Evolutionary conservation across 2,113 vertebrate genomes (phyloP).

Genomic region (Podiceps cristatus): DNA sequence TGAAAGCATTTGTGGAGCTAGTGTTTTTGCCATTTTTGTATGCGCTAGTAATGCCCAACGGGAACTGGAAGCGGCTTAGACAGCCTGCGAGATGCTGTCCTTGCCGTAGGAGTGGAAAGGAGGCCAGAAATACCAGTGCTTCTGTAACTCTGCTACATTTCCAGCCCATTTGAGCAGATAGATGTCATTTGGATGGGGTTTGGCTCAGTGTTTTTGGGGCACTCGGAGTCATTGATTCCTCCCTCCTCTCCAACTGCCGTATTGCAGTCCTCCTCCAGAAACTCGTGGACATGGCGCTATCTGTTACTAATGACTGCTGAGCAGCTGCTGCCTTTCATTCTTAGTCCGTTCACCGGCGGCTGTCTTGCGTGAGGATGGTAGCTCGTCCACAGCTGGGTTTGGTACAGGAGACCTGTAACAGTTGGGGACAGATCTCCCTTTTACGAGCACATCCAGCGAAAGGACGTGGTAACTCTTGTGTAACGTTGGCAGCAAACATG

Average conservation of each 20-base stretch:
- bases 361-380: neutral
- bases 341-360: neutral
- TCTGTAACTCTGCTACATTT: neutral
- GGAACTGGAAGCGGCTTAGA: neutral
- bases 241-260: neutral
- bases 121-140: neutral
- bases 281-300: fast-evolving
- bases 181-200: neutral
- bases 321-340: neutral
- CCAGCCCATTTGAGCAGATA: neutral
- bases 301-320: neutral
- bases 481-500: fast-evolving
- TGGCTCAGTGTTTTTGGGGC: neutral
- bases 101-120: neutral
- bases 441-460: neutral
- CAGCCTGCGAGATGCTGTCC: neutral
- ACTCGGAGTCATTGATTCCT: neutral
- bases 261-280: neutral
- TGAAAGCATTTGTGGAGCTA: neutral
- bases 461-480: fast-evolving
- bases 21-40: neutral
- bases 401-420: neutral
- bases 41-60: neutral
- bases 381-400: neutral
- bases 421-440: neutral